phyloP scores from a whole-genome alignment of 1,140 invertebrate genomes.

The Drosophila virilis region DNA sequence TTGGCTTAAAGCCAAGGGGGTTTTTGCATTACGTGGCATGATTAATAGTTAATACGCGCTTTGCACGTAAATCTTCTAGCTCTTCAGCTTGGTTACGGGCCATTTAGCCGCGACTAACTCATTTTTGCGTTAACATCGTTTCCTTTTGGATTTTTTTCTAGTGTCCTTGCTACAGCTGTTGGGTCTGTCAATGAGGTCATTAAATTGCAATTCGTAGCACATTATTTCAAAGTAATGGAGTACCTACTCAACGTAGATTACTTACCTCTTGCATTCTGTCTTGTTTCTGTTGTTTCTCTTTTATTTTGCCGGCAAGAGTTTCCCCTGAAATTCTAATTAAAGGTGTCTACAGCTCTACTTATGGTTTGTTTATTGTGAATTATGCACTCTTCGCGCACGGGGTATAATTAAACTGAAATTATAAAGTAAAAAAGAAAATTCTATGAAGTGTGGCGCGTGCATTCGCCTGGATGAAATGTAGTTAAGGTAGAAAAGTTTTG shows the following conservation, averaged over 20 bases:
- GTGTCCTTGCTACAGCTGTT: constrained; percentile 9
- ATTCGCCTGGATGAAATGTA: constrained; percentile 45
- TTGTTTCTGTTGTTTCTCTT: constrained; percentile 34
- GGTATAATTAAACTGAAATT: constrained; percentile 48
- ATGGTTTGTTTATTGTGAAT: constrained; percentile 31
- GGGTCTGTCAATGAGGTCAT: constrained; percentile 76
- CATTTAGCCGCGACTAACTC: constrained; percentile 53
- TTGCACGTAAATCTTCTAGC: constrained; percentile 38
- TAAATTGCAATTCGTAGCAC: constrained; percentile 69
- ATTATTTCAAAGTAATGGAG: constrained; percentile 52
- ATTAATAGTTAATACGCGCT: constrained; percentile 65
- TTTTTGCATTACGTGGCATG: constrained; percentile 19
- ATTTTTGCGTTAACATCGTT: constrained; percentile 24
- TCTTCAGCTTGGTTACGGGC: constrained; percentile 35
- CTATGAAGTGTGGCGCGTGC: constrained; percentile 11
- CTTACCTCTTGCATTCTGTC: constrained; percentile 26
- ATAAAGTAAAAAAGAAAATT: constrained; percentile 10
- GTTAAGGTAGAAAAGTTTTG: constrained; percentile 33
- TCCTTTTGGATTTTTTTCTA: background rate
- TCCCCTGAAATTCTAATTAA: constrained; percentile 52
- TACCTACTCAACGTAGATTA: constrained; percentile 50
- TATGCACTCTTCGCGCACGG: constrained; percentile 13
- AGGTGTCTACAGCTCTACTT: constrained; percentile 57
- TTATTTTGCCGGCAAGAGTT: constrained; percentile 8
- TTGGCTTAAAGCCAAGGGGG: constrained; percentile 24